These are phyloP conservation scores for Sminthurides bifidus DNA, from an alignment of 1,140 invertebrate species.

Conservation along the genomic window DNA sequence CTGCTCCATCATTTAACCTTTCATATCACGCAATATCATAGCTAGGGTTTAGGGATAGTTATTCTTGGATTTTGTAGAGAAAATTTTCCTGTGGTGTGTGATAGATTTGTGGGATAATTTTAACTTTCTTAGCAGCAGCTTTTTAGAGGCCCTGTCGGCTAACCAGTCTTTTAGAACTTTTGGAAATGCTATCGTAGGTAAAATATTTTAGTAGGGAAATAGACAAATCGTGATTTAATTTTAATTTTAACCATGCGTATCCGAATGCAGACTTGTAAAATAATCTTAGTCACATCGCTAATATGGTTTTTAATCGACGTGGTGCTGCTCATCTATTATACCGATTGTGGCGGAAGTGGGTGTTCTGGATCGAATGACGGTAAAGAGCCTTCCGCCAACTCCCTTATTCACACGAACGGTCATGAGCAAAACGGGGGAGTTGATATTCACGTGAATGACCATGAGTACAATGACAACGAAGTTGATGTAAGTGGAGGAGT, in stretches of 20 bases:
- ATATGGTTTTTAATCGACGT: conserved; percentile 92
- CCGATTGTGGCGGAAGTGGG: conserved; percentile 63
- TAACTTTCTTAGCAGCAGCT: too few species aligned
- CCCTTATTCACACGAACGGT: conserved; percentile 24
- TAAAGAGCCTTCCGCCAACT: conserved; percentile 26
- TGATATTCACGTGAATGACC: conserved; percentile 11
- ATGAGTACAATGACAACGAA: conserved; percentile 18
- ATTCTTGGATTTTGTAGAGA: too few species aligned
- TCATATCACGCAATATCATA: too few species aligned
- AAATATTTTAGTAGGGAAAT: too few species aligned
- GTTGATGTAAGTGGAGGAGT: background rate
- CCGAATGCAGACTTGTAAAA: conserved; percentile 83
- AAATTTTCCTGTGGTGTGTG: too few species aligned
- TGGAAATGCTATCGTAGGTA: too few species aligned
- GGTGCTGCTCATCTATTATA: conserved; percentile 80
- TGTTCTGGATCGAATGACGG: conserved; percentile 21
- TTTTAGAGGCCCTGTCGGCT: too few species aligned
- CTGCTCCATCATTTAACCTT: too few species aligned
- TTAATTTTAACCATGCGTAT: conserved; percentile 41
- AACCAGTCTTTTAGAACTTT: too few species aligned
- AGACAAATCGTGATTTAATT: too few species aligned
- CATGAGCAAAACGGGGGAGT: conserved; percentile 10
- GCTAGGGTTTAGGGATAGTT: too few species aligned
- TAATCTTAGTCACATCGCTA: conserved; percentile 83
- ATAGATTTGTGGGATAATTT: too few species aligned